Evolutionary conservation across 2,797 vertebrate species (phyloP), one percentile per base, ranked within the genome.

Genomic region (Aplochiton taeniatus): DNA sequence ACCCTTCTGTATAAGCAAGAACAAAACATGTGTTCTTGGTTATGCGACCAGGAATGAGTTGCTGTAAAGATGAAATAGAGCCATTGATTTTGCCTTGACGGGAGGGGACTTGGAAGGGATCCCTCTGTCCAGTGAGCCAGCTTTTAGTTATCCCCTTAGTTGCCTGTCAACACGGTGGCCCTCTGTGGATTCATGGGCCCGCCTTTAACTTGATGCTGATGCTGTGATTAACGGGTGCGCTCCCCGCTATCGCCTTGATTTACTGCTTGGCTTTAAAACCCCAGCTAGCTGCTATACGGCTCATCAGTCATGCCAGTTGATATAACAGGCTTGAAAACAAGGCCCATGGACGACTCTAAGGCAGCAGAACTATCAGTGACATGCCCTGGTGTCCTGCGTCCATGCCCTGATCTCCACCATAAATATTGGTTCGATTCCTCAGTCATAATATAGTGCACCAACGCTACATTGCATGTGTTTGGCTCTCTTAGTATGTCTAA

Each of bases 191-290:
- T 76, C 56, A 88, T 74, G 53, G 73, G 73, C 59, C 55, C 66
- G 65, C 58, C 65, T 79, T 68, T 13, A 64, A 53, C 64, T 62
- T 20, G 52, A 75, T 74, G 71, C 74, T 76, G 76, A 73, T 66
- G 65, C 74, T 41, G 69, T 85, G 81, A 85, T 85, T 83, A 82
- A 82, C 73, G 67, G 76, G 51, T 73, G 58, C 76, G 80, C 77
- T 79, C 78, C 57, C 44, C n/a, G 7, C 20, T 75, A 70, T 11
- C 10, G 11, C 11, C 47, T 69, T 76, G 82, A 88, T 87, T 87
- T 83, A 85, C 72, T 51, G 72, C 75, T 59, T 58, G 58, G 18
- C 19, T 49, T 20, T 49, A 14, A 31, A 31, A 31, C 31, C 3
- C 31, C 31, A 31, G 6, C 31, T 31, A 6, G 31, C 2, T 6